Base-by-base conservation (phyloP, 2,797 vertebrate species). In the Pogoniulus pusillus region DNA sequence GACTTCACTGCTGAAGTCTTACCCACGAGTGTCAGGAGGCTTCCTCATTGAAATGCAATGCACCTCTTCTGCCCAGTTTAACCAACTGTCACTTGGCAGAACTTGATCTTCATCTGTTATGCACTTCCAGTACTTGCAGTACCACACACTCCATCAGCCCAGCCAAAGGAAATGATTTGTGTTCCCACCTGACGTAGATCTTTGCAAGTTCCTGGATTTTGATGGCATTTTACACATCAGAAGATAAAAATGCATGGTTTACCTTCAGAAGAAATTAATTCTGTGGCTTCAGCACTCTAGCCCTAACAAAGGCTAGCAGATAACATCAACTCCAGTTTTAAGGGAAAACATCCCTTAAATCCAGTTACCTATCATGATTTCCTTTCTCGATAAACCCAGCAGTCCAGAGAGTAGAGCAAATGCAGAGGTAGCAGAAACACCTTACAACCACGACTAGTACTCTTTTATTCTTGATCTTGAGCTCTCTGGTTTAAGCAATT, bases 11-110 rank as follows among this genome's bases (percentile, higher is more conserved):
- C 8, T 85, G 43, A 83, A 89, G 49, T 49, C 64, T 91, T 29
- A 41, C 57, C 30, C 47, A 47, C 0, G 6, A 59, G 47, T 15
- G 77, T 84, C 87, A 93, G 60, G 49, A 91, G 84, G 85, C 41
- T 53, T 91, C 87, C 85, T 91, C 64, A 89, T 93, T 91, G 13
- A 93, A 93, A 91, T 93, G 85, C 85, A 87, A 23, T 15, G 45
- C n/a, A 79, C 81, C 11, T 68, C 82, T 34, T 75, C 82, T 81
- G 88, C 83, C 85, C 82, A 72, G 87, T 83, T 91, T 54, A 87
- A 95, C 85, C 81, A 95, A 91, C 80, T 87, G 77, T 82, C 82
- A 87, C 82, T 87, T 71, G 72, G 78, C 83, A 89, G 81, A 93
- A 69, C 65, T 47, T 26, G 20, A 85, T 87, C 80, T 57, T 70